Base-by-base conservation (phyloP, 2,888 invertebrate species). In the Erebia palarica region DNA sequence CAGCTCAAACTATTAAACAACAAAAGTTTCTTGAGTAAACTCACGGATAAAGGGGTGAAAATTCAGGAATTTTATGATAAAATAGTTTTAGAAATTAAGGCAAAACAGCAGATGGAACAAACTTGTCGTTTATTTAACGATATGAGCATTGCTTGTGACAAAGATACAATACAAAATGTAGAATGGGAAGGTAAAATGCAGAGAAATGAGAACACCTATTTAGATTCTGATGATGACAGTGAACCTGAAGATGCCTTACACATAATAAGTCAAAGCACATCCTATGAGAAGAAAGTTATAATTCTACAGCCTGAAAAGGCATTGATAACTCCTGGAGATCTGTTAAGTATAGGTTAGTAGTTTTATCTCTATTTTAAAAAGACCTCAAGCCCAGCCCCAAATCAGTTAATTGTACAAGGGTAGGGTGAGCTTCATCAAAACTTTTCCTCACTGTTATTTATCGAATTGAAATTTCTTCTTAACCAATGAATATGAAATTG, bases 41-140 rank as follows among this genome's bases (percentile, higher is more conserved):
- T 95, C 69, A 86, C 94, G 0, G 95, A 95, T 77, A 95, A 94
- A 81, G 95, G 95, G 36, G 89, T 86, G 27, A 95, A 94, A 85
- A 94, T 95, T 71, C 84, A 85, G 74, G 78, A 79, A 10, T 94
- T 94, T 64, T 82, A 89, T 72, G 84, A 91, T 36, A 94, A 91
- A 83, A 84, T 95, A 75, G 70, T 86, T 13, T 79, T 78, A 36
- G 93, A 94, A 82, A 76, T 95, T n/a, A 83, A 90, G 53, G 81
- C 82, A 44, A 94, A 92, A 75, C 84, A 94, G 75, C 90, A 94
- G 71, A 86, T 94, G 55, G 94, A 95, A 42, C 82, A 91, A 71
- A 85, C 94, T 14, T 94, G 94, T 74, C 80, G 83, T 72, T 84
- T 95, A 75, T 82, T 95, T 2, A 89, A 92, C 21, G 87, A 89